These are phyloP conservation scores for Deilephila elpenor DNA, from an alignment of 2,888 invertebrate genomes.

Conservation along the genomic window DNA sequence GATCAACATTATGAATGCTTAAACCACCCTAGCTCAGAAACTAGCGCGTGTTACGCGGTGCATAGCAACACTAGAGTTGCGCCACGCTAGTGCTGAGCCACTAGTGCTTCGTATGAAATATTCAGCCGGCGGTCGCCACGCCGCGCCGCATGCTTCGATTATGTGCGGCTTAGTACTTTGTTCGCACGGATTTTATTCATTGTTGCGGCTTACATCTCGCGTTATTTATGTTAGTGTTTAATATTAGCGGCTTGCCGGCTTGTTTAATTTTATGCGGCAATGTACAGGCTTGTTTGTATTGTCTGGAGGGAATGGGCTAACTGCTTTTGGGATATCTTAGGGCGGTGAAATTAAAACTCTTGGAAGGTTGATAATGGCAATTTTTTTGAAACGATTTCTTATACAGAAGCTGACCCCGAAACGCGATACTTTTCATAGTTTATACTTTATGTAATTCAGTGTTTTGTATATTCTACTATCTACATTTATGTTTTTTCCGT, in stretches of 20 bases:
- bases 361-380: no score
- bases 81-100: slow-evolving; percentile 30
- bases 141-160: slow-evolving; percentile 21
- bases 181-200: slow-evolving; percentile 26
- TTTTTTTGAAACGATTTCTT: no score
- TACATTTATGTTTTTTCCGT: no score
- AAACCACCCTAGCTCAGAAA: neutral
- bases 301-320: neutral
- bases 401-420: no score
- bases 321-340: neutral
- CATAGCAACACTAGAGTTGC: no score
- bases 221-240: slow-evolving; percentile 26
- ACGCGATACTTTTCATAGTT: no score
- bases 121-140: slow-evolving; percentile 43
- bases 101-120: slow-evolving; percentile 50
- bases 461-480: no score
- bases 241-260: slow-evolving; percentile 16
- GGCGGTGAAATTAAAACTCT: no score
- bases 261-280: neutral
- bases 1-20: neutral
- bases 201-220: slow-evolving; percentile 6
- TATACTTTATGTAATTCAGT: no score
- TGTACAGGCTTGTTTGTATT: neutral
- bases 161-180: slow-evolving; percentile 31
- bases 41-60: slow-evolving; percentile 32